These are phyloP conservation scores for Anthoscopus minutus DNA, from an alignment of 2,113 vertebrate species.

Conservation along the genomic window DNA sequence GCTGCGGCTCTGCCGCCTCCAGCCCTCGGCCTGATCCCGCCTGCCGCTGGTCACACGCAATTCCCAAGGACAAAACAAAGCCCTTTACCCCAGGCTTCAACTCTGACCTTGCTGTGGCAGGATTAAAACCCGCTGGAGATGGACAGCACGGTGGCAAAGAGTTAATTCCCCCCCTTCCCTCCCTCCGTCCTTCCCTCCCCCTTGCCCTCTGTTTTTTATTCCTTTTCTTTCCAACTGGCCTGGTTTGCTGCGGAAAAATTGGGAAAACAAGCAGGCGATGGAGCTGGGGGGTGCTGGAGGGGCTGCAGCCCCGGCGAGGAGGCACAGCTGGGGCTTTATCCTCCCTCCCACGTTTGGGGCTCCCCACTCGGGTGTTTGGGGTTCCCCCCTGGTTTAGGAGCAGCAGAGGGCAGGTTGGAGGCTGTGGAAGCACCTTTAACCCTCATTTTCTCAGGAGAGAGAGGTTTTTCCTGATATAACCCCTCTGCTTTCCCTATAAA, in stretches of 20 bases:
- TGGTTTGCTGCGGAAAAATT: slow-evolving; percentile 30
- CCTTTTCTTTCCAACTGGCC: slow-evolving; percentile 42
- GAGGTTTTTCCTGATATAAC: not conserved
- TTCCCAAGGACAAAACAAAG: slow-evolving; percentile 3
- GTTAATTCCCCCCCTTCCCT: not conserved
- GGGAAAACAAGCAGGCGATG: not conserved
- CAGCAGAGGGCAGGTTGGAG: fast-evolving
- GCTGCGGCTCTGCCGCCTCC: not conserved
- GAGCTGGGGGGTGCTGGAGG: not conserved
- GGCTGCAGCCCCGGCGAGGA: not conserved
- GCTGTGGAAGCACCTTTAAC: fast-evolving
- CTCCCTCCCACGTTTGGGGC: fast-evolving
- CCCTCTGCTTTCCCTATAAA: not conserved
- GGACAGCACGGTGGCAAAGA: not conserved
- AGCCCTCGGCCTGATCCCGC: not conserved
- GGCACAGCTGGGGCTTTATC: not conserved
- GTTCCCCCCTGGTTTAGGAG: fast-evolving
- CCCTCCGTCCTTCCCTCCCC: not conserved
- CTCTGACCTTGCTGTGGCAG: slow-evolving; percentile 25
- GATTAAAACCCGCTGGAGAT: not conserved
- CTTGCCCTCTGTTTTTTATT: not conserved
- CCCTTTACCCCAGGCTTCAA: not conserved
- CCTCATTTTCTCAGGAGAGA: not conserved
- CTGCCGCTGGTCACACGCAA: not conserved
- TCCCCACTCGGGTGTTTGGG: fast-evolving